Evolutionary conservation across 2,113 vertebrate genomes (phyloP), one percentile per base, ranked within the genome.

Genomic region (Macquaria australasica): DNA sequence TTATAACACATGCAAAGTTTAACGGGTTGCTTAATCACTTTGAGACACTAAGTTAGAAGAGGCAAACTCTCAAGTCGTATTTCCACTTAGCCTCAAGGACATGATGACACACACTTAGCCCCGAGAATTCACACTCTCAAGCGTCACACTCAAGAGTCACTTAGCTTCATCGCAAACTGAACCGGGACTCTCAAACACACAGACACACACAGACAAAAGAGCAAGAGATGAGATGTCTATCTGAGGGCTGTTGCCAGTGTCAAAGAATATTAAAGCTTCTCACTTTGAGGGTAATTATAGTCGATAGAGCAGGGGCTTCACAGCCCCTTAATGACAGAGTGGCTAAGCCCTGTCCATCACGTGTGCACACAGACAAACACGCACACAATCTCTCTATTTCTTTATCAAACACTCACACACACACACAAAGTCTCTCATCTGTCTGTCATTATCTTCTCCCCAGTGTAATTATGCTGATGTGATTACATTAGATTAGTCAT

Each of bases 401-500:
- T 90, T 88, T 77, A 89, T 90, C 69, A 60, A 21, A 87, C 73
- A 59, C 58, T 59, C 77, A 39, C 64, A 76, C 58, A 73, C 71
- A 50, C 82, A 83, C 84, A 62, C 53, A 72, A 18, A 91, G 81
- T 83, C 88, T 90, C 90, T 93, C 94, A 92, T 93, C 93, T 93
- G 91, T 87, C 92, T 89, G 86, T 93, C 93, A 93, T 93, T 90
- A 93, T 93, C 92, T 90, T 79, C 88, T 93, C 92, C 90, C 93
- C 88, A 86, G 92, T 87, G 93, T 93, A 93, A 95, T 95, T 94
- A 95, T 94, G 93, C 92, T 94, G 93, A 94, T 94, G 93, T 95
- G 94, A 95, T 95, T 95, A 95, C 93, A 94, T 93, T 93, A 93
- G 92, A 95, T 94, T 90, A 93, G 93, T 93, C 92, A 90, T 94